Percentiles rank a stretch among this genome's conserved stretches.
phyloP scores from a whole-genome alignment of 2,113 vertebrate species.

The Phrynocephalus versicolor region DNA sequence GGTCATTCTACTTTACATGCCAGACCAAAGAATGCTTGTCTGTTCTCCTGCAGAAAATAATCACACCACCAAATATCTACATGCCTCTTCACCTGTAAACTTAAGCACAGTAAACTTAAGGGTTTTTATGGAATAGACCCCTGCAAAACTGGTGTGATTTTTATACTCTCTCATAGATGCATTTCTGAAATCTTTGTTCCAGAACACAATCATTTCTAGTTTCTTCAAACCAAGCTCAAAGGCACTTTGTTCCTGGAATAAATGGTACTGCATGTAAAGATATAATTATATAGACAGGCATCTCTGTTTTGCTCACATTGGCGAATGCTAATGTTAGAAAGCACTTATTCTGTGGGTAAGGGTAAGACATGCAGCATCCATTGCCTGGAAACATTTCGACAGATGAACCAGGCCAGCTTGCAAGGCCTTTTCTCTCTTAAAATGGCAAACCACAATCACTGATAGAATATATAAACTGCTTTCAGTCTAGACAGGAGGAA shows the following conservation, averaged over 20 bases:
- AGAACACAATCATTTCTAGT: constrained; percentile 19
- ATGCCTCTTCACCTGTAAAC: constrained; percentile 38
- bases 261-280: constrained; percentile 25
- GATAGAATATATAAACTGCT: constrained; percentile 42
- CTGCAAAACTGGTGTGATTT: constrained; percentile 19
- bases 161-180: neutral
- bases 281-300: constrained; percentile 7
- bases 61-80: neutral
- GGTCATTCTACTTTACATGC: neutral
- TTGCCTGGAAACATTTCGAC: constrained; percentile 23
- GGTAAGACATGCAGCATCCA: constrained; percentile 15
- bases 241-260: constrained; percentile 37
- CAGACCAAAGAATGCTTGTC: neutral
- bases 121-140: neutral
- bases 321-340: constrained; percentile 52
- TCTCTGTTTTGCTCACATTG: constrained; percentile 36
- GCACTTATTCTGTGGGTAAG: constrained; percentile 36
- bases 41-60: neutral
- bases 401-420: constrained; percentile 34
- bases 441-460: constrained; percentile 39
- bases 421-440: constrained; percentile 39
- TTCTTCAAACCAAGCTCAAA: neutral
- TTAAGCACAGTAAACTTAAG: neutral
- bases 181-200: constrained; percentile 38
- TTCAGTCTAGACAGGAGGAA: constrained; percentile 51